Evolutionary conservation across 2,797 vertebrate genomes (phyloP).

Genomic region (Sternarchorhynchus goeldii): DNA sequence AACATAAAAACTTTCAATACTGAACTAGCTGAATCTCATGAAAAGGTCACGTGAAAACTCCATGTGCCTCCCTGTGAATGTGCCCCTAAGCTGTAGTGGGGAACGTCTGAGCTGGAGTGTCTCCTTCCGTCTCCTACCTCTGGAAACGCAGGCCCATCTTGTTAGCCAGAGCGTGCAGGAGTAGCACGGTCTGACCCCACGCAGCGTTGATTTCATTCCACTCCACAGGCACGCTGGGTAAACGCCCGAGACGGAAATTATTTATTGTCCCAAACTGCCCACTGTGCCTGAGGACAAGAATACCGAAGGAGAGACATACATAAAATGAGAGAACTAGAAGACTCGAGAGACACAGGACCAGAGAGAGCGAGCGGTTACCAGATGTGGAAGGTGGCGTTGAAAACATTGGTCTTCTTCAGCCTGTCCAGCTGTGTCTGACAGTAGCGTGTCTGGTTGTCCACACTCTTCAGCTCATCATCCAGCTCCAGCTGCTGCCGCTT

Average conservation of each 20-base stretch:
- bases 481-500: conserved; percentile 96
- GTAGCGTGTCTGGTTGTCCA: conserved; percentile 98
- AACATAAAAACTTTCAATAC: too few species aligned
- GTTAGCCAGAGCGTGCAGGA: conserved; percentile 94
- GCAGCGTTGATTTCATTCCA: conserved; percentile 99
- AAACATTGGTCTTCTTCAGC: conserved; percentile 97
- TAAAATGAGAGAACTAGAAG: neutral
- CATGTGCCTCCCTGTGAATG: too few species aligned
- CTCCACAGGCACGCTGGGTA: conserved; percentile 96
- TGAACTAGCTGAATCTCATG: too few species aligned
- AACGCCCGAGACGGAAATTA: conserved; percentile 94
- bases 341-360: neutral
- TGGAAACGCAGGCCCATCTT: conserved; percentile 98
- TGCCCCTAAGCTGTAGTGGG: too few species aligned
- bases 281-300: conserved; percentile 83
- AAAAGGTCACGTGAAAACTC: too few species aligned
- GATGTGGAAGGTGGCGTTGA: conserved; percentile 98
- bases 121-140: conserved; percentile 72
- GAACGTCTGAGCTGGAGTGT: too few species aligned
- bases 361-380: conserved; percentile 75
- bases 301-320: neutral
- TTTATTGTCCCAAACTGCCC: conserved; percentile 99
- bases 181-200: conserved; percentile 96
- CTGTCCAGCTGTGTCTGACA: conserved; percentile 95
- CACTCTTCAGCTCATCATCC: conserved; percentile 95